Evolutionary conservation across 2,113 vertebrate species (phyloP), one percentile per base, ranked within the genome.

Genomic region (Cisticola juncidis): DNA sequence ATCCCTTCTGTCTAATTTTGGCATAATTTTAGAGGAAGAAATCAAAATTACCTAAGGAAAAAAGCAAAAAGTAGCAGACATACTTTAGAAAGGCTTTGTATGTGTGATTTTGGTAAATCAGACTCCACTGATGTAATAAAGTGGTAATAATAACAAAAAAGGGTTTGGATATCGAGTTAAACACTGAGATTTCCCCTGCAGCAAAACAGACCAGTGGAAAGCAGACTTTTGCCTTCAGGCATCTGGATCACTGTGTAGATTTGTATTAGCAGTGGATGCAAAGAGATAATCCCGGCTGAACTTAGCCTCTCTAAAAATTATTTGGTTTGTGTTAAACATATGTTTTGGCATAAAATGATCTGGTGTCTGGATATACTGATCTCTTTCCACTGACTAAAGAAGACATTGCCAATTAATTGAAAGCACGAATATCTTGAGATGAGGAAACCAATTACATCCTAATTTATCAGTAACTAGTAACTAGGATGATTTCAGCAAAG

Each of bases 61-160:
- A 92, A n/a, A 50, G 2, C 33, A 71, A 13, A 4, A 78, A n/a
- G 47, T 74, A 70, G 31, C 71, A 70, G 56, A 62, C 61, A 40
- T 6, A 4, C 25, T 84, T 89, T 40, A n/a, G 45, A 44, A 64
- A 60, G 20, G 14, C 19, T 68, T 64, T 81, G 16, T 78, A 17
- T n/a, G 24, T 86, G 83, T 80, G 81, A 35, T 81, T 94, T 92
- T 86, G 88, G 73, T 66, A 94, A 87, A 47, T 53, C n/a, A n/a
- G 10, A 26, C 14, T 74, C 9, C 65, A 53, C 20, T 42, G 48
- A 81, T 83, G 50, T 74, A 50, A 87, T 90, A 80, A 92, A 92
- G 77, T 48, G 54, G 40, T 72, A 85, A 74, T 45, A 58, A 31
- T 58, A 88, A 54, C 28, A 88, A 73, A 77, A 85, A 92, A 77